These are phyloP conservation scores for Temnothorax unifasciatus DNA, from an alignment of 2,888 invertebrate species.

Conservation along the genomic window DNA sequence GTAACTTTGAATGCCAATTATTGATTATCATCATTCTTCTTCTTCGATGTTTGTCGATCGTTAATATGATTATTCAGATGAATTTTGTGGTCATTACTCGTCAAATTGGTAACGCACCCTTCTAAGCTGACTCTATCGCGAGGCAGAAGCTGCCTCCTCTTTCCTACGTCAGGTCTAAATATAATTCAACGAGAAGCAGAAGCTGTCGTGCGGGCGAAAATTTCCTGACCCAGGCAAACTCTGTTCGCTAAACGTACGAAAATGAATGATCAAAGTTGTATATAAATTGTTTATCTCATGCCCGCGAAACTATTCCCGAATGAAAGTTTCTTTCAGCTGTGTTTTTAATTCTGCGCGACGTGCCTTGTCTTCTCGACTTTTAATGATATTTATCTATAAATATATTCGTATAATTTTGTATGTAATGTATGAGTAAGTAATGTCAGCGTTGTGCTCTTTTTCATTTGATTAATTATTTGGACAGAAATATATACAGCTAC, in stretches of 20 bases:
- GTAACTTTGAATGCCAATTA: background rate
- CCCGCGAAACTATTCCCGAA: background rate
- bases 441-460: background rate
- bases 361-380: background rate
- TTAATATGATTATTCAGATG: slow-evolving; percentile 36
- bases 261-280: slow-evolving; percentile 9
- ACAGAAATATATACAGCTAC: background rate
- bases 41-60: background rate
- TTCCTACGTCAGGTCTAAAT: slow-evolving; percentile 79
- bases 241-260: slow-evolving; percentile 17
- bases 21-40: slow-evolving; percentile 20
- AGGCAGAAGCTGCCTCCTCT: slow-evolving; percentile 53
- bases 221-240: slow-evolving; percentile 76
- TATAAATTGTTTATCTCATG: background rate
- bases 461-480: slow-evolving; percentile 7
- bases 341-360: background rate
- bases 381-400: slow-evolving; percentile 15
- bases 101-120: slow-evolving; percentile 43
- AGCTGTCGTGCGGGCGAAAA: slow-evolving; percentile 47
- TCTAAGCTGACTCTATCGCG: slow-evolving; percentile 16
- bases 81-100: slow-evolving; percentile 49
- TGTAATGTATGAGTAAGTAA: background rate
- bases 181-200: slow-evolving; percentile 69
- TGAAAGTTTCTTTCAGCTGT: background rate
- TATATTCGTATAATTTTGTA: background rate